A percentile compares a stretch with the other conserved stretches of the same genome.
These are phyloP conservation scores for Pterois miles DNA, from an alignment of 2,797 vertebrate species.

Conservation along the genomic window DNA sequence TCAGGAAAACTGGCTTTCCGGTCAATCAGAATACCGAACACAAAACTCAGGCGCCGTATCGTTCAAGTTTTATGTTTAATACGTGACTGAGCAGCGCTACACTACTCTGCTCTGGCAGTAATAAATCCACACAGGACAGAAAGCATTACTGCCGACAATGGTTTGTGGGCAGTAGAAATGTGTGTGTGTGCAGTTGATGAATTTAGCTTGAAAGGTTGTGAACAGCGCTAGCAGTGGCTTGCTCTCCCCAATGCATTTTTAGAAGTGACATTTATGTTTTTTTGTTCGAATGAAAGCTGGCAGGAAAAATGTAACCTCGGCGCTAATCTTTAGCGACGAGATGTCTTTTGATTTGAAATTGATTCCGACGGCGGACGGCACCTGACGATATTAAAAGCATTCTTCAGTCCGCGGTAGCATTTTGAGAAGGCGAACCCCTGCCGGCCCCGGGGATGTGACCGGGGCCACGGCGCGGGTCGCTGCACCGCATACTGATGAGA, in stretches of 20 bases:
- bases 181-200: constrained; percentile 41
- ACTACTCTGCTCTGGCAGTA: constrained; percentile 36
- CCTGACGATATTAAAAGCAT: constrained; percentile 37
- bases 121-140: constrained; percentile 58
- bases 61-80: constrained; percentile 29
- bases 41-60: constrained; percentile 18
- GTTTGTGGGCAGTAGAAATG: constrained; percentile 25
- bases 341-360: constrained; percentile 19
- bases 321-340: constrained; percentile 22
- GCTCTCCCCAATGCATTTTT: constrained; percentile 56
- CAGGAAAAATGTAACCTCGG: constrained; percentile 21
- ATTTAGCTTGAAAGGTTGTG: constrained; percentile 64
- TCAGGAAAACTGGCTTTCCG: not conserved
- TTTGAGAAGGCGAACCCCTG: constrained; percentile 30
- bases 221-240: constrained; percentile 28
- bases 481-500: constrained; percentile 40
- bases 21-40: not conserved
- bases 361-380: constrained; percentile 11
- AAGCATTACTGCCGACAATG: constrained; percentile 24
- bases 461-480: constrained; percentile 45
- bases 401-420: constrained; percentile 22
- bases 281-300: constrained; percentile 29
- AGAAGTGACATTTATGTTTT: constrained; percentile 55
- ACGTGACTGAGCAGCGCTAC: constrained; percentile 36
- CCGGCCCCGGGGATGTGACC: constrained; percentile 42